Evolutionary conservation across 1,140 invertebrate genomes (phyloP), one percentile per base, ranked within the genome.

Genomic region (Drosophila repletoides): DNA sequence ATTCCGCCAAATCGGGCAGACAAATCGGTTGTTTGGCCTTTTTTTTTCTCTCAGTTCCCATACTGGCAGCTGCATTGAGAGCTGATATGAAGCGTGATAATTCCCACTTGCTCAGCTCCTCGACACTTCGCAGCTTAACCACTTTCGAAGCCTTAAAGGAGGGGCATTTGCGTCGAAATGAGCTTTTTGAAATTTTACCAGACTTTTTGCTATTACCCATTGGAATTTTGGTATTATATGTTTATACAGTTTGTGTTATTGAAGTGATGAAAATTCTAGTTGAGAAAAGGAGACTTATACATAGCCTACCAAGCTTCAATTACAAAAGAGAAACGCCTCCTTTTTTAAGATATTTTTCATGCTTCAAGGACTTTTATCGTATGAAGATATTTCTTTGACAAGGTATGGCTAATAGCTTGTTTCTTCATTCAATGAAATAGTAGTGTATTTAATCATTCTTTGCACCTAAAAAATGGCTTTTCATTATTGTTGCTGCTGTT

Each of bases 251-350:
- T 29, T 10, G 1, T 29, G 33, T 40, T n/a, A 21, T 43, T 22
- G 5, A 38, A 46, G 14, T 63, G n/a, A n/a, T 33, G 26, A 21
- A 19, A 22, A 40, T 26, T 19, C 41, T 1, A 41, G 31, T 15
- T 66, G 12, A 45, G 36, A 41, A 45, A 5, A 14, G 41, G 15
- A 28, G 36, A 4, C 6, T 21, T 22, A 38, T 2, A 28, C 19
- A 6, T 14, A 15, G 40, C 38, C 28, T 34, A 21, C 45, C 19
- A 7, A 17, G 65, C 48, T 63, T 68, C 59, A 63, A 63, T 63
- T 48, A 26, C 33, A 68, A 21, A 48, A 63, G n/a, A n/a, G n/a
- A n/a, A n/a, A n/a, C n/a, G n/a, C n/a, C n/a, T n/a, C n/a, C n/a
- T n/a, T n/a, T n/a, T n/a, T n/a, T n/a, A n/a, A n/a, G n/a, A n/a